phyloP scores from a whole-genome alignment of 2,113 vertebrate genomes.

The Ibidorhyncha struthersii region DNA sequence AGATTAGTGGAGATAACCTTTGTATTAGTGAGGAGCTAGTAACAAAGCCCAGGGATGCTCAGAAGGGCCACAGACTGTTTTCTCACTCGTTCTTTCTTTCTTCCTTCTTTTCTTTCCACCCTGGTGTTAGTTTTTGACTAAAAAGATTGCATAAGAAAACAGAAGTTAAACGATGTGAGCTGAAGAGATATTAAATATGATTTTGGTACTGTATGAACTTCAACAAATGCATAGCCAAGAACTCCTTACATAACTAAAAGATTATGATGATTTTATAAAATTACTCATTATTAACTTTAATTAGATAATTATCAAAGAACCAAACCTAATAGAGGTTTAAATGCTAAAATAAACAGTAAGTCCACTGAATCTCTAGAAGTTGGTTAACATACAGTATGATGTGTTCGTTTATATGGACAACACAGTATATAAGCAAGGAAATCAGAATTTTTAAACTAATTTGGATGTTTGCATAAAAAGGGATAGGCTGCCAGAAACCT shows the following conservation, averaged over 20 bases:
- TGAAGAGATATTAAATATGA: not conserved
- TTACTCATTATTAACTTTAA: not conserved
- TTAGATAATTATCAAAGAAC: not conserved
- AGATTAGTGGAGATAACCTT: constrained; percentile 51
- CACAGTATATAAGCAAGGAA: not conserved
- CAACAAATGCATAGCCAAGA: not conserved
- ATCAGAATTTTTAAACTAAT: not conserved
- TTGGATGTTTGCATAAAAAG: not conserved
- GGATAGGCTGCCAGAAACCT: not conserved
- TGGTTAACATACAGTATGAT: not conserved
- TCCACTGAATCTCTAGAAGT: not conserved
- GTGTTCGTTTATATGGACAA: not conserved
- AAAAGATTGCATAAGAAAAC: not conserved
- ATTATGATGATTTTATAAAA: not conserved
- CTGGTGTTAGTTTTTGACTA: not conserved
- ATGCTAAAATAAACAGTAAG: not conserved
- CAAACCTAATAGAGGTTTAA: not conserved
- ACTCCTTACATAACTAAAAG: not conserved
- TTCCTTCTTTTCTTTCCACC: not conserved
- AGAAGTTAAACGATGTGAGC: not conserved
- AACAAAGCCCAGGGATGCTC: constrained; percentile 10
- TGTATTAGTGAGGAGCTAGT: not conserved
- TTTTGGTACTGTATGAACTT: not conserved
- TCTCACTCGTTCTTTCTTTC: not conserved
- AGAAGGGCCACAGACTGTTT: not conserved